Conservation (phyloP, 23 tunicate genomes). For the Trididemnum miniatum region DNA sequence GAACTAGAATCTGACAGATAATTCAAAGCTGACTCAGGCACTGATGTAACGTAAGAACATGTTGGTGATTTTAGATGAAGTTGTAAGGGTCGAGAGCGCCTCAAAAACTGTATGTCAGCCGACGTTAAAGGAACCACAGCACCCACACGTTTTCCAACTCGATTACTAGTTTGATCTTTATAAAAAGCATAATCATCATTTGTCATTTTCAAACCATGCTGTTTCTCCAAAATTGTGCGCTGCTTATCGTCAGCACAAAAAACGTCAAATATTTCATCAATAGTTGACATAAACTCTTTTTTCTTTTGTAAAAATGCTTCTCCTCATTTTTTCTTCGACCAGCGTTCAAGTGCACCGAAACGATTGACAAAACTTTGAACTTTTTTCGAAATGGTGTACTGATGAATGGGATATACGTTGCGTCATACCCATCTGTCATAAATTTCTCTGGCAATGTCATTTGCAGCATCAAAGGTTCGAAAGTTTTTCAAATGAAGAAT, state of each 20-base stretch:
- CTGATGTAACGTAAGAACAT: not conserved
- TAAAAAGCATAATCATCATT: conserved; percentile 28
- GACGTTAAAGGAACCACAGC: not conserved
- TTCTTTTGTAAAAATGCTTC: not conserved
- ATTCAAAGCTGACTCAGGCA: not conserved
- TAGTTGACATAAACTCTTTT: not conserved
- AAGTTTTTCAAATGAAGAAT: conserved; percentile 8
- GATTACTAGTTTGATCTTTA: conserved; percentile 22
- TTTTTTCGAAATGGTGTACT: conserved; percentile 7
- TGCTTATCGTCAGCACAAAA: conserved; percentile 14
- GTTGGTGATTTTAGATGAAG: not conserved
- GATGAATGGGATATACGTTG: not conserved
- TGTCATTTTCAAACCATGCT: conserved; percentile 22
- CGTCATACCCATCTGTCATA: conserved; percentile 19
- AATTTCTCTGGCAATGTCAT: conserved; percentile 13
- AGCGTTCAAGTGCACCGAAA: conserved; percentile 16
- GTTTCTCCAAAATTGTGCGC: conserved; percentile 14
- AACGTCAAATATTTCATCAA: not conserved
- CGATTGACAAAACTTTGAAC: too few relatives aligned
- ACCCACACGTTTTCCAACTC: conserved; percentile 15
- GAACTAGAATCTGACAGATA: not conserved
- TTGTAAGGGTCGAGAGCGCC: not conserved
- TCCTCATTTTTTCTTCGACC: not conserved
- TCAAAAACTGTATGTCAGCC: not conserved
- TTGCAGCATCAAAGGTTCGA: conserved; percentile 1